Base-by-base conservation (phyloP, 2,113 vertebrate genomes). In the Heterotilapia buettikoferi region DNA sequence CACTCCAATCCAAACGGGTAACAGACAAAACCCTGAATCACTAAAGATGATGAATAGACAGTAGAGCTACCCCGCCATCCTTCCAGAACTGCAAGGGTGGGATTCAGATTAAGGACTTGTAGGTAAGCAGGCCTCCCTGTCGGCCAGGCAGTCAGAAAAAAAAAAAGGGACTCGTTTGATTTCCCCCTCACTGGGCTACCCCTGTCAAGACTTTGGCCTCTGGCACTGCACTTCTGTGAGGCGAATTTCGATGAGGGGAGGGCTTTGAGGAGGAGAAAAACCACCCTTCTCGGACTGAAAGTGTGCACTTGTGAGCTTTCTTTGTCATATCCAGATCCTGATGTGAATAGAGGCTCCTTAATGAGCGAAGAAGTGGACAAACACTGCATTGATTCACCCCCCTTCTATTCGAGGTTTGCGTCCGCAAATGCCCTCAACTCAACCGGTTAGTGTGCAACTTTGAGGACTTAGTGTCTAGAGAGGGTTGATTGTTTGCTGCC, bases 201-300 rank as follows among this genome's bases (percentile, higher is more conserved):
- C 86, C 91, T 96, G 95, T 96, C 88, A 92, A 91, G 94, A 93
- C 92, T 91, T 90, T 93, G 92, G 93, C 94, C 95, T 93, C 93
- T 96, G 95, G 96, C 93, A 84, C 73, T 68, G 90, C 90, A 78
- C 78, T 86, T 95, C 83, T 97, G 96, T 95, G 96, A 96, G 93
- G 92, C 76, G 96, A 97, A 98, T 97, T 94, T 93, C 91, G 96
- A 97, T 97, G 95, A 97, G 95, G 92, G 95, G 88, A 92, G 94
- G 92, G 85, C 95, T 94, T 89, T 95, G 93, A 95, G 94, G 88
- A 91, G 88, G 95, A 96, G 94, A 96, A 97, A 96, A 92, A 92
- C 92, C 85, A 82, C 94, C 94, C 91, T 93, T 90, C 95, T 94
- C 86, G 95, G 92, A 93, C 86, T 91, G 94, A 93, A 95, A 96